These are phyloP conservation scores for Protonemura montana DNA, from an alignment of 2,888 invertebrate species.

Conservation along the genomic window DNA sequence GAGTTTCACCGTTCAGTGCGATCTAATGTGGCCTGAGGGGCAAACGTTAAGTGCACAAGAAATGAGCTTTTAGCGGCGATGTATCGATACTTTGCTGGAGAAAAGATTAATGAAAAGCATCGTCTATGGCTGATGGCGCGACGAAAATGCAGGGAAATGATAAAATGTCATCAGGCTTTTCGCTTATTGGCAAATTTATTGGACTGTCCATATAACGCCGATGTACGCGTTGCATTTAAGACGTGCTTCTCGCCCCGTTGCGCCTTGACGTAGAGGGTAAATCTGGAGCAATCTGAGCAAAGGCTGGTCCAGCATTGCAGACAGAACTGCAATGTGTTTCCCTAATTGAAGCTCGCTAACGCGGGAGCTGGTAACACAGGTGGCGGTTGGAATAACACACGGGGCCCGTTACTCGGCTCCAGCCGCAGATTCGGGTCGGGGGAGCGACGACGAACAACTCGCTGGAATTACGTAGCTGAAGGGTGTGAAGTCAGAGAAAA, in stretches of 20 bases:
- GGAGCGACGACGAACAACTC: slow-evolving; percentile 41
- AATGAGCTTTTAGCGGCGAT: neutral
- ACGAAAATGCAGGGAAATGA: neutral
- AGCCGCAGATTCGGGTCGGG: slow-evolving; percentile 15
- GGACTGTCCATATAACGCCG: too few relatives aligned
- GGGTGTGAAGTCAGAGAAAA: slow-evolving; percentile 22
- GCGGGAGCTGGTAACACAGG: slow-evolving; percentile 19
- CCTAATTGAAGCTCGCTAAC: slow-evolving; percentile 38
- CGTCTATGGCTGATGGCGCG: neutral
- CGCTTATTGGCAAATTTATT: neutral
- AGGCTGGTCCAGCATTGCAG: neutral
- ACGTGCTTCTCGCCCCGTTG: neutral
- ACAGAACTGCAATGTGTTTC: slow-evolving; percentile 15
- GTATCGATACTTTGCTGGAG: neutral
- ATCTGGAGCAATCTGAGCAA: neutral
- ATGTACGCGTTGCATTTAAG: too few relatives aligned
- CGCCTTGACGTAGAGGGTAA: neutral
- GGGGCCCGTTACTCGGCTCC: neutral
- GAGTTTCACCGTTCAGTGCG: neutral
- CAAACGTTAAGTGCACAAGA: neutral
- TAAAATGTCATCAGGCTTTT: neutral
- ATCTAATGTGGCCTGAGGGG: neutral
- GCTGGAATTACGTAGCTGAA: slow-evolving; percentile 35
- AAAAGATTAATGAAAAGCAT: neutral
- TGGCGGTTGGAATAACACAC: slow-evolving; percentile 34